phyloP scores from a whole-genome alignment of 2,888 invertebrate genomes.

The Panzeria rudis region DNA sequence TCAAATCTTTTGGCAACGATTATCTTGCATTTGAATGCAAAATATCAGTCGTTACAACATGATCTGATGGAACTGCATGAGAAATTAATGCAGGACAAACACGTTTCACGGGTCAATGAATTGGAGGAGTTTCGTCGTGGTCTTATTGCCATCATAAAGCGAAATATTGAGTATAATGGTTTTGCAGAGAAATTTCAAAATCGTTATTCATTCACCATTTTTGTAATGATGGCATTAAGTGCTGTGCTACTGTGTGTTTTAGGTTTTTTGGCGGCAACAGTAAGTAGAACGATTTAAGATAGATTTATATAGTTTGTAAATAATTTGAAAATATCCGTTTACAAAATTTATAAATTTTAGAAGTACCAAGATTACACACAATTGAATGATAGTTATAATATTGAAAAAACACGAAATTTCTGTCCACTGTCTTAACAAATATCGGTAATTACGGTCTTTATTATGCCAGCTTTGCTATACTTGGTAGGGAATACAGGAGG shows the following conservation, averaged over 20 bases:
- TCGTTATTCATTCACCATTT: slow-evolving; percentile 78
- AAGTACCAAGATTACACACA: no score
- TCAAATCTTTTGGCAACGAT: slow-evolving; percentile 78
- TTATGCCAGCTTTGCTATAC: no score
- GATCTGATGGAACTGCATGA: slow-evolving; percentile 72
- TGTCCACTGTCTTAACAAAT: no score
- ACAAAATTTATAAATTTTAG: no score
- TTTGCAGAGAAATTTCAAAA: slow-evolving; percentile 77
- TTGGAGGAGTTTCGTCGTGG: slow-evolving; percentile 74
- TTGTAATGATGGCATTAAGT: slow-evolving; percentile 78
- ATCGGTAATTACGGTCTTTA: no score
- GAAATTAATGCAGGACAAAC: slow-evolving; percentile 16
- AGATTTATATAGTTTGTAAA: no score
- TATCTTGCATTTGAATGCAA: slow-evolving; percentile 79
- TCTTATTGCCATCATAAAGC: slow-evolving; percentile 74
- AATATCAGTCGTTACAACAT: slow-evolving; percentile 75
- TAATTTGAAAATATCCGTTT: no score
- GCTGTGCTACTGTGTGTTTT: slow-evolving; percentile 77
- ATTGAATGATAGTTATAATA: no score
- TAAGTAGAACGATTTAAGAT: no score
- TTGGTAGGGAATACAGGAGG: no score
- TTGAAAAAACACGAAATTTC: no score
- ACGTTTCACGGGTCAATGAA: slow-evolving; percentile 42
- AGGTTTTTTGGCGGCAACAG: slow-evolving; percentile 78
- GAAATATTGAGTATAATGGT: slow-evolving; percentile 76